phyloP scores from a whole-genome alignment of 2,888 invertebrate species.

The Tanytarsus gracilentus region DNA sequence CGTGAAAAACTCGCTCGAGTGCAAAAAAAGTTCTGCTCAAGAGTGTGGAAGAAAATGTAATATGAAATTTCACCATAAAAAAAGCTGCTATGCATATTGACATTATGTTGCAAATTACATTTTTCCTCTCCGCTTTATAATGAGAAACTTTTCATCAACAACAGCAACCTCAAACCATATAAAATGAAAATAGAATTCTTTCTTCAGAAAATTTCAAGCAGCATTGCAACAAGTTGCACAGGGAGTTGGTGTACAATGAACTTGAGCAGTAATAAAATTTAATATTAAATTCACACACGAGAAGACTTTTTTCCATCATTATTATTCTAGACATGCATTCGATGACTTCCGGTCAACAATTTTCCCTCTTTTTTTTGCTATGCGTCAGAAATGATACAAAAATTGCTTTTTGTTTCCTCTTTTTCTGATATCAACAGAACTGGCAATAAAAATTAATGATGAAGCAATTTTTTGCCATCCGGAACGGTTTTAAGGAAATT shows the following conservation, averaged over 20 bases:
- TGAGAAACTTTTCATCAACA: conserved; percentile 9
- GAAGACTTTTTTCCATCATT: too few relatives aligned
- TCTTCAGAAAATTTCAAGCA: too few relatives aligned
- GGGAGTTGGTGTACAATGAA: too few relatives aligned
- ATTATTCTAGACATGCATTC: conserved; percentile 6
- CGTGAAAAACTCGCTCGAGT: too few relatives aligned
- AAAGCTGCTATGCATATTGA: too few relatives aligned
- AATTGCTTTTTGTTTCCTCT: background rate
- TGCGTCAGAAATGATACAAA: background rate
- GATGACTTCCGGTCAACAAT: background rate
- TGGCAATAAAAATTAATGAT: conserved; percentile 9
- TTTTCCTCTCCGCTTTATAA: background rate
- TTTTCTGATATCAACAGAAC: background rate
- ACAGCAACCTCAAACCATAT: background rate
- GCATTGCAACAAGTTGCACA: too few relatives aligned
- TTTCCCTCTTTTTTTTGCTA: background rate
- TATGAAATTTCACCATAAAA: too few relatives aligned
- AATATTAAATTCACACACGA: too few relatives aligned
- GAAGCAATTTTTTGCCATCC: background rate
- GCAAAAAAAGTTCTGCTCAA: background rate
- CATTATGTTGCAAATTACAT: too few relatives aligned
- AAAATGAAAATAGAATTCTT: background rate
- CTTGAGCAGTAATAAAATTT: too few relatives aligned
- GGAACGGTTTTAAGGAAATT: background rate
- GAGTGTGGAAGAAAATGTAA: too few relatives aligned